Percentiles rank a stretch among this genome's conserved stretches.
phyloP scores from a whole-genome alignment of 2,888 invertebrate species.

The Drosophila nigricruria region DNA sequence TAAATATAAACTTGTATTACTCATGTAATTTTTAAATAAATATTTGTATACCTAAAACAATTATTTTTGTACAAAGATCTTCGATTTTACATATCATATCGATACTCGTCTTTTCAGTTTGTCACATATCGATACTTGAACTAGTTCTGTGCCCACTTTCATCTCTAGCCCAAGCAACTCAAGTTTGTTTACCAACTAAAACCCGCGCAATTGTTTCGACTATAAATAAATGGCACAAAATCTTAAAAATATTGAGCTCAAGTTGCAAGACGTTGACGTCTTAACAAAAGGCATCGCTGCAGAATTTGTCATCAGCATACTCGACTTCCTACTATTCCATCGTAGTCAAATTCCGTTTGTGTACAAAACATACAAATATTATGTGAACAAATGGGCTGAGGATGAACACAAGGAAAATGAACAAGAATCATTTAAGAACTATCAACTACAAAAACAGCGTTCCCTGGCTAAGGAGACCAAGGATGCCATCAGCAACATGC shows the following conservation, averaged over 20 bases:
- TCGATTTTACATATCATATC: neutral
- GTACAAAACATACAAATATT: conserved; percentile 83
- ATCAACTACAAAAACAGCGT: conserved; percentile 78
- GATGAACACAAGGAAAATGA: conserved; percentile 17
- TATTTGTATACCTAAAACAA: neutral
- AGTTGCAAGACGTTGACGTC: conserved; percentile 78
- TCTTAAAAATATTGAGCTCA: conserved; percentile 69
- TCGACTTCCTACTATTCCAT: conserved; percentile 83
- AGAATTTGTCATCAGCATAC: conserved; percentile 76
- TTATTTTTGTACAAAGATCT: neutral
- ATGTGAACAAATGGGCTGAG: conserved; percentile 79
- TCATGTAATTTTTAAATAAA: neutral
- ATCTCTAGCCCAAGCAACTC: conserved; percentile 10
- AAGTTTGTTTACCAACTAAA: conserved; percentile 38
- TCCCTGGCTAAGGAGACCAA: conserved; percentile 78
- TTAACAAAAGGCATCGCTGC: conserved; percentile 76
- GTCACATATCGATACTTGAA: conserved; percentile 18
- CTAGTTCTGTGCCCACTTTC: neutral
- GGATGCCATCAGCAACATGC: conserved; percentile 77
- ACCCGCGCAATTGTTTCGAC: conserved; percentile 48
- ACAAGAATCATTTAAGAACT: conserved; percentile 43
- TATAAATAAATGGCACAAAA: conserved; percentile 50
- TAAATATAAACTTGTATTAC: neutral
- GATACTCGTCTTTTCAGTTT: neutral
- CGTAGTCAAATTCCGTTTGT: conserved; percentile 84